Base-by-base conservation (phyloP, 1,140 invertebrate species). In the Physella acuta region DNA sequence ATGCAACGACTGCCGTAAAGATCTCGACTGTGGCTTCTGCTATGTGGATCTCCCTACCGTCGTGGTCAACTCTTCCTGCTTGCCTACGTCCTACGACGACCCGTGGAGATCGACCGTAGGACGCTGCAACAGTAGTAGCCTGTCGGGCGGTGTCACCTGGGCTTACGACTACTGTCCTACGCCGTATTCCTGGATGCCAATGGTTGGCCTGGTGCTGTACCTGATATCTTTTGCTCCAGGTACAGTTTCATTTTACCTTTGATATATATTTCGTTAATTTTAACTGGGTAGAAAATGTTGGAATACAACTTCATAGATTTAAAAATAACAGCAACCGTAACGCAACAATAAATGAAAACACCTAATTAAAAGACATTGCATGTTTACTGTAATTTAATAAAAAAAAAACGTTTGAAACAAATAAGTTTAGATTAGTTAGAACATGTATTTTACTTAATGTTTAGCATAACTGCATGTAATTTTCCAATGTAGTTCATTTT, bases 201-300 rank as follows among this genome's bases (percentile, higher is more conserved):
- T 89, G 68, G 69, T 86, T 28, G 88, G 87, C n/a, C 76, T 89
- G 26, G 78, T 85, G 33, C 63, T 87, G 11, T 88, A 88, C 73
- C 78, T 88, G 30, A 76, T 88, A 49, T 88, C 85, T 64, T 88
- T 88, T 81, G 86, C 87, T 56, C 86, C 87, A 75, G 88, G 87
- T 87, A 77, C 26, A 26, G 11, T n/a, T 55, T 26, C 8, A 24
- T 55, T 16, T n/a, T n/a, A n/a, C n/a, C n/a, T n/a, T n/a, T n/a
- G n/a, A n/a, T n/a, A n/a, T n/a, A n/a, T n/a, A n/a, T n/a, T n/a
- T n/a, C n/a, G n/a, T n/a, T n/a, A n/a, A n/a, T n/a, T n/a, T n/a
- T n/a, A n/a, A n/a, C n/a, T n/a, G n/a, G n/a, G n/a, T n/a, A n/a
- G n/a, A n/a, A n/a, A n/a, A n/a, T n/a, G n/a, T n/a, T n/a, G n/a